Conservation (phyloP, 2,113 vertebrate genomes). For the Cheilinus undulatus region DNA sequence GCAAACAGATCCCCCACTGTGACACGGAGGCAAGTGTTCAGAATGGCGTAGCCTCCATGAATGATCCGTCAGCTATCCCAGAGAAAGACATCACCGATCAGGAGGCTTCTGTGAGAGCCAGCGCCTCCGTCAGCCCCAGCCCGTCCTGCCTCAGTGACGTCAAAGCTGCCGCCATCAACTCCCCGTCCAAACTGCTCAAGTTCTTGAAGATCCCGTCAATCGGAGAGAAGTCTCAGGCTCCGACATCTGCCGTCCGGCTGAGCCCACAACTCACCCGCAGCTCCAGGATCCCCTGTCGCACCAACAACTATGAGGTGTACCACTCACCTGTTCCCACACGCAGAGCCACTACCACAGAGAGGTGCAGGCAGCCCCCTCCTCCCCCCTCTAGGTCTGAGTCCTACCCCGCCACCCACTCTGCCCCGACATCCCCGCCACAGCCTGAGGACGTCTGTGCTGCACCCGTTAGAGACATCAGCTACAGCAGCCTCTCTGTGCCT, state of each 20-base stretch:
- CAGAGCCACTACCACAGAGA: slow-evolving; percentile 83
- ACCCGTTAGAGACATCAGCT: slow-evolving; percentile 73
- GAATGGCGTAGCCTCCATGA: slow-evolving; percentile 61
- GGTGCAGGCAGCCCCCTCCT: slow-evolving; percentile 76
- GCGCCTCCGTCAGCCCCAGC: slow-evolving; percentile 81
- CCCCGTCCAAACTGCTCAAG: slow-evolving; percentile 90
- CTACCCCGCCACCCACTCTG: slow-evolving; percentile 82
- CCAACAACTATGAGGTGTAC: slow-evolving; percentile 90
- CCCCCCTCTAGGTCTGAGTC: slow-evolving; percentile 79
- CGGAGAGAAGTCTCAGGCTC: slow-evolving; percentile 81
- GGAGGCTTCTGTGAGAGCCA: slow-evolving; percentile 77
- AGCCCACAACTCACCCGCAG: slow-evolving; percentile 92
- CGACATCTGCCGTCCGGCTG: slow-evolving; percentile 83
- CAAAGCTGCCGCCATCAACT: slow-evolving; percentile 84
- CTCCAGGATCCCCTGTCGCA: slow-evolving; percentile 93
- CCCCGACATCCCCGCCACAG: slow-evolving; percentile 83
- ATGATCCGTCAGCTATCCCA: slow-evolving; percentile 13
- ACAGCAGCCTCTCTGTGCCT: slow-evolving; percentile 79
- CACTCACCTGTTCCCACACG: slow-evolving; percentile 86
- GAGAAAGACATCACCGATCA: slow-evolving; percentile 65
- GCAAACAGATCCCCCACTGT: slow-evolving; percentile 49
- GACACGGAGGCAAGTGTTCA: slow-evolving; percentile 60
- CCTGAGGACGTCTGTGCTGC: slow-evolving; percentile 72
- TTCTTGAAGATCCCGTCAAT: slow-evolving; percentile 89
- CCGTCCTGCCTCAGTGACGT: slow-evolving; percentile 82